Base-by-base conservation (phyloP, 92 coral and sea anemone species). In the Phenganax stokvisi region DNA sequence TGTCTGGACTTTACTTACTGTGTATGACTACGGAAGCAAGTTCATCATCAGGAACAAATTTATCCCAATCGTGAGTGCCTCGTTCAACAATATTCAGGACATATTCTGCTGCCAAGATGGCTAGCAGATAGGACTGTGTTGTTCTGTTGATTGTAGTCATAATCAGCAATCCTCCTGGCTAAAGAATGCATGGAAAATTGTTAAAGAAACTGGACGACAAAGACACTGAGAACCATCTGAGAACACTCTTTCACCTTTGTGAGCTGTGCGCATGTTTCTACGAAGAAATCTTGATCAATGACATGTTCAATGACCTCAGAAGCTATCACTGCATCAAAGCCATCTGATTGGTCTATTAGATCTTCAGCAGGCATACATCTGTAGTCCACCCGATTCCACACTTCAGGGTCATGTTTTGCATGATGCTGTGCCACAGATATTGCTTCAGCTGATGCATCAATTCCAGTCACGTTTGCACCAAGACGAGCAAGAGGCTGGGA, bases 41-140 rank as follows among this genome's bases (percentile, higher is more conserved):
- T 55, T 87, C 91, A 12, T 92, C 90, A 27, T 86, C 88, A 27
- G 89, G 87, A 57, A 89, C 85, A 88, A 94, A 94, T 89, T 94
- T 94, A 74, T 87, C 83, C 98, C 98, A 94, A 84, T 94, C 97
- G 80, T 94, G 98, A 6, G 98, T 94, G 57, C 98, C 98, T n/a
- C 87, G 92, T 0, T 89, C 82, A 13, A 94, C 89, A n/a, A 90
- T 72, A 77, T 87, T 87, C 3, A 93, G 88, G 12, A 94, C 60
- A 52, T 94, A 94, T 74, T 94, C 98, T 12, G 98, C 98, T 17
- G 89, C 97, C 25, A 92, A 79, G 51, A 94, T 90, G 53, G 98
- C 98, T 47, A 90, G 85, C 7, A 90, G 84, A 84, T 84, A 92
- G 0, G 98, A 90, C 85, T 87, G 85, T 54, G 87, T 80, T 27